phyloP scores from a whole-genome alignment of 2,888 invertebrate genomes.

The Rhopalosiphum nymphaeae region DNA sequence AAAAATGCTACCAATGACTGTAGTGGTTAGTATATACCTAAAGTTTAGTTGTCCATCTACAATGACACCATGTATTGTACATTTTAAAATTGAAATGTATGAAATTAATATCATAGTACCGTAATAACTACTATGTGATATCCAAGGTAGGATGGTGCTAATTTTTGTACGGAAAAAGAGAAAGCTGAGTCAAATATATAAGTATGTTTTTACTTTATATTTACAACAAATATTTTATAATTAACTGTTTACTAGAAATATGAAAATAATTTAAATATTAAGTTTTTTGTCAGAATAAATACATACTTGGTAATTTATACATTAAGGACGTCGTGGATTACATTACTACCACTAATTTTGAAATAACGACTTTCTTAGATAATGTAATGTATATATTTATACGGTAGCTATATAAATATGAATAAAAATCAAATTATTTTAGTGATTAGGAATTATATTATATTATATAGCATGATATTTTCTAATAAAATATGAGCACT shows the following conservation, averaged over 20 bases:
- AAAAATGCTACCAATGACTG: neutral
- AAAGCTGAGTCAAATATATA: neutral
- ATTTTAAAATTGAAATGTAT: neutral
- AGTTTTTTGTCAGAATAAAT: neutral
- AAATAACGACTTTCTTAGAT: neutral
- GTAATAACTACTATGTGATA: neutral
- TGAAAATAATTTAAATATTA: neutral
- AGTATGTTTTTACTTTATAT: neutral
- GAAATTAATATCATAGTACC: neutral
- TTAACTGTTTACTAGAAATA: neutral
- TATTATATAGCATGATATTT: neutral
- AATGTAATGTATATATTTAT: neutral
- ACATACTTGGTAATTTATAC: neutral
- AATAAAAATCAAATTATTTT: neutral
- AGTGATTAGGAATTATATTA: neutral
- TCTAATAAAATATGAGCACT: neutral
- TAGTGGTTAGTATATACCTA: neutral
- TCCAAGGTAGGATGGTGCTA: neutral
- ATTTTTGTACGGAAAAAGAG: neutral
- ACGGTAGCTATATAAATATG: neutral
- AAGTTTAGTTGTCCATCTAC: neutral
- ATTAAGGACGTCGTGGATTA: too few species aligned
- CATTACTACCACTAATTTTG: neutral
- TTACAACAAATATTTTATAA: neutral
- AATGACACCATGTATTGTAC: neutral